Evolutionary conservation across 2,888 invertebrate genomes (phyloP).

Genomic region (Polyommatus iphigenia): DNA sequence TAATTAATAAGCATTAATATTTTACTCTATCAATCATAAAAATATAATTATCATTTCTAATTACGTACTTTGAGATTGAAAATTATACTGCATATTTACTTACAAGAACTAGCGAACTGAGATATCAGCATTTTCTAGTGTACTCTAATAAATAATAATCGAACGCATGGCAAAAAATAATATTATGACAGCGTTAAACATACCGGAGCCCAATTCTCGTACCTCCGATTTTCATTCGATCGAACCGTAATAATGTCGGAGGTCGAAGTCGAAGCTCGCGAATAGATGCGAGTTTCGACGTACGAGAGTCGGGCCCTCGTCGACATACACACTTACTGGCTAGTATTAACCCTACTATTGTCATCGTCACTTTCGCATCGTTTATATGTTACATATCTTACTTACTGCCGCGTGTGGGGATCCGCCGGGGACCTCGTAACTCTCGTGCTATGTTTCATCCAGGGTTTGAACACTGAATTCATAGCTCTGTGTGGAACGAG

Average conservation of each 20-base stretch:
- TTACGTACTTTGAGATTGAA: neutral
- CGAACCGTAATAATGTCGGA: neutral
- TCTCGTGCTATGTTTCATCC: neutral
- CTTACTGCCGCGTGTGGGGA: neutral
- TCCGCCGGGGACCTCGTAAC: neutral
- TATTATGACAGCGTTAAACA: neutral
- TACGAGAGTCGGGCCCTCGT: neutral
- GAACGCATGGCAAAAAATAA: neutral
- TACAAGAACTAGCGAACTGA: neutral
- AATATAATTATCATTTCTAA: neutral
- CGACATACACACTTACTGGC: neutral
- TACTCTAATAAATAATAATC: neutral
- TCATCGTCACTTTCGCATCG: slow-evolving; percentile 64
- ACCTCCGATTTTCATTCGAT: neutral
- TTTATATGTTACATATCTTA: slow-evolving; percentile 47
- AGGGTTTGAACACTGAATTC: neutral
- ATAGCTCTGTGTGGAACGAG: neutral
- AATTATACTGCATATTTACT: neutral
- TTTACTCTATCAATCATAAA: too few relatives aligned
- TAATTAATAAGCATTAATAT: too few relatives aligned
- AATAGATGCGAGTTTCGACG: neutral
- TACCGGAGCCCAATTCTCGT: neutral
- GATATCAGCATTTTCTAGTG: neutral
- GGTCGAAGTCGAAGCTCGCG: neutral
- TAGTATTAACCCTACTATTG: slow-evolving; percentile 59